Percentiles rank a stretch among this genome's conserved stretches.
Evolutionary conservation across 1,140 invertebrate genomes (phyloP).

Genomic region (Argopecten irradians): DNA sequence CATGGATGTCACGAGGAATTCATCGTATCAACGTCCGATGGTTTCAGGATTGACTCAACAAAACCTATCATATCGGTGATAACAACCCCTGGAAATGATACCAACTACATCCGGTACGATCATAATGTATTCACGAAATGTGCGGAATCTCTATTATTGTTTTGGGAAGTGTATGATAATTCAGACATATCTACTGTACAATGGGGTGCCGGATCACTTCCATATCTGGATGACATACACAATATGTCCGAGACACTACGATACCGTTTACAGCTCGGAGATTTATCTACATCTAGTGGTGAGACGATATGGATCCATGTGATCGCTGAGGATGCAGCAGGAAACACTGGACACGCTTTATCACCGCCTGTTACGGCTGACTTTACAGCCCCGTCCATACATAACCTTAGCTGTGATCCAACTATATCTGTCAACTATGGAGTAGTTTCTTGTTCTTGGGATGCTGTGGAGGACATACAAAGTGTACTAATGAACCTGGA

Average conservation of each 20-base stretch:
- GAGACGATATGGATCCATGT: constrained; percentile 26
- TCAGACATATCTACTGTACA: not conserved
- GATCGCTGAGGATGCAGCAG: constrained; percentile 27
- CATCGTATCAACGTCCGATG: constrained; percentile 56
- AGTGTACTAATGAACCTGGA: constrained; percentile 22
- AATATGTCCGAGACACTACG: not conserved
- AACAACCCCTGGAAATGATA: constrained; percentile 32
- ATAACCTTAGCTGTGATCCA: constrained; percentile 26
- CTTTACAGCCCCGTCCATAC: constrained; percentile 6
- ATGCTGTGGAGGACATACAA: constrained; percentile 32
- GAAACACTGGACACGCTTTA: not conserved
- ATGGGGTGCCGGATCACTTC: constrained; percentile 43
- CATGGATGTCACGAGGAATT: constrained; percentile 54
- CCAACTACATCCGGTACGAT: not conserved
- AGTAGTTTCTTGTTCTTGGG: constrained; percentile 32
- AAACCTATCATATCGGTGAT: constrained; percentile 37
- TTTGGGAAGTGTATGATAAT: constrained; percentile 40
- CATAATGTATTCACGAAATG: constrained; percentile 25
- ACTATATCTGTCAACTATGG: constrained; percentile 29
- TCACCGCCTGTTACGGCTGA: constrained; percentile 36
- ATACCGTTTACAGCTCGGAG: not conserved
- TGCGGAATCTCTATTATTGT: constrained; percentile 30
- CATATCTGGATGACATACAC: constrained; percentile 32
- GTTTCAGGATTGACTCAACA: constrained; percentile 43
- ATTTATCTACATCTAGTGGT: not conserved